Evolutionary conservation across 2,797 vertebrate genomes (phyloP), one percentile per base, ranked within the genome.

Genomic region (Xiphorhynchus erythropygius): DNA sequence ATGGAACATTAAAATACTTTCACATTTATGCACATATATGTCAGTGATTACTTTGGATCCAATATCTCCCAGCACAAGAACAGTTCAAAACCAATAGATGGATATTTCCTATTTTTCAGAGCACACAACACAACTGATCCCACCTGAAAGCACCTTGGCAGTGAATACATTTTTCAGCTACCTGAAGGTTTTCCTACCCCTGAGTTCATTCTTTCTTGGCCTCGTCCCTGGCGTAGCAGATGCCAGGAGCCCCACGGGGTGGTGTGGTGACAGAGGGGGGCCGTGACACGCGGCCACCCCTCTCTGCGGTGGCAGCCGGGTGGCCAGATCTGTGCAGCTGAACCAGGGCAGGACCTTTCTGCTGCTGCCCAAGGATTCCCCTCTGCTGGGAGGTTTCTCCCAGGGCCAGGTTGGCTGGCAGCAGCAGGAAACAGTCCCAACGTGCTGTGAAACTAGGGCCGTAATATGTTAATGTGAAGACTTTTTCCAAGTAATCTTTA

Each of bases 401-500:
- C 23, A 77, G 35, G 67, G 65, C 82, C 50, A 28, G 78, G 82
- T 1, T 90, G 87, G 89, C 77, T 90, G 81, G 75, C 81, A 92
- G 86, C 90, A 93, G 85, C 89, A 95, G 76, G 90, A 73, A 93
- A 70, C 65, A 46, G 30, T 77, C 86, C 93, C 88, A 93, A 13
- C 15, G 4, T 74, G 78, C 92, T 93, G 95, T 71, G 93, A 92
- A 94, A 94, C 86, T 8, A 78, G 47, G 87, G 78, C 87, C 3
- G 0, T 90, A 93, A 91, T 92, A 96, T 89, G 93, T 89, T 97
- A 95, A 96, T 92, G 86, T 28, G 87, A 93, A 94, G 92, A 85
- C 84, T 93, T 97, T 92, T 94, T 90, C 96, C 92, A 93, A 96
- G 97, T 97, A 97, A 97, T 97, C 94, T 96, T 97, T 95, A 91